Evolutionary conservation across 1,140 invertebrate species (phyloP), one percentile per base, ranked within the genome.

Genomic region (Drosophila oshimai): DNA sequence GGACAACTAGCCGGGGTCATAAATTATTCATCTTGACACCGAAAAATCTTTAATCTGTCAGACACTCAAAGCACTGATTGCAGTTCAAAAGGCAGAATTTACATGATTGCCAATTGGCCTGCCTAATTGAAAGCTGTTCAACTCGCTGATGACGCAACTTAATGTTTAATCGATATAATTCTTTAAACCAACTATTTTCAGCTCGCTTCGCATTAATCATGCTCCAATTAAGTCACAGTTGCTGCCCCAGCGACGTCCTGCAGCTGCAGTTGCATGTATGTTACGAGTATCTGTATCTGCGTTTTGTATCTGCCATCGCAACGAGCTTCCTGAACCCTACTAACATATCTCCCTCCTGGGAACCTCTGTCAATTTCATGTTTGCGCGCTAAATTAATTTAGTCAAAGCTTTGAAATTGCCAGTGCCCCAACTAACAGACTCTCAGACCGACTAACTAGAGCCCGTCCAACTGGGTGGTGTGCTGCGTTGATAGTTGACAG

Each of bases 331-430:
- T 22, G 20, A 26, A 17, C 22, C 42, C 29, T 6, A 2, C 37
- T 22, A n/a, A n/a, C n/a, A n/a, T n/a, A 31, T 20, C 34, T 29
- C 18, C 53, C 20, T 17, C 6, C 50, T 36, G 36, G 24, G 13
- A 20, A 44, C 22, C 47, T 51, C 55, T 74, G 65, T 69, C 80
- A 76, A 87, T 87, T 86, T 76, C 68, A 65, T 81, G 77, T 87
- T 87, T 81, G 73, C 62, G 83, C 76, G 81, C 68, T 77, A 81
- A 86, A 86, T 86, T 87, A 86, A 86, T 86, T 86, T 86, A 87
- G 81, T 77, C 62, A 70, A 67, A 70, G 76, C 81, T 74, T 75
- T 73, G 74, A 51, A 84, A 53, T 57, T 62, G 53, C 42, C 58
- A 68, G 34, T 20, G 15, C 36, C 33, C 42, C 13, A 47, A 18